Evolutionary conservation across 2,888 invertebrate species (phyloP).

Genomic region (Ametastegia equiseti): DNA sequence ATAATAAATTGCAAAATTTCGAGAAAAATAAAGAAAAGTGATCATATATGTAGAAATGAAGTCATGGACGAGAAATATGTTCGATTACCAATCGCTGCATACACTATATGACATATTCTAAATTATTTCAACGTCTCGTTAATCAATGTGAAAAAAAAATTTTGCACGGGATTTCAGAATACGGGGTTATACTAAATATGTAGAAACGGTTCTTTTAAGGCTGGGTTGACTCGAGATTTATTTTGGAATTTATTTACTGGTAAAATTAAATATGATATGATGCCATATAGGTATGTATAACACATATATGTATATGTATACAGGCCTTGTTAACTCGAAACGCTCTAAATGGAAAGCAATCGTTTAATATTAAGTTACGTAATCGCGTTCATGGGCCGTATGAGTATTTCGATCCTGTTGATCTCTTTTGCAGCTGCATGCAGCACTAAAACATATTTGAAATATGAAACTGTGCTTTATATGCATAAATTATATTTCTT

Average conservation of each 20-base stretch:
- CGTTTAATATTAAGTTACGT: conserved; percentile 9
- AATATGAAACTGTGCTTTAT: neutral
- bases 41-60: neutral
- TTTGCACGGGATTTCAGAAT: neutral
- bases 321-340: neutral
- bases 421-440: neutral
- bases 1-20: too few relatives aligned
- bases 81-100: neutral
- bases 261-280: neutral
- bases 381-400: neutral
- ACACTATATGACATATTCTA: neutral
- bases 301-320: too few relatives aligned
- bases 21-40: neutral
- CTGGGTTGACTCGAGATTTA: too few relatives aligned
- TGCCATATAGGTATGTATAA: too few relatives aligned
- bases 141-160: neutral
- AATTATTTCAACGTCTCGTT: neutral
- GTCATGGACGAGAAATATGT: neutral
- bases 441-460: neutral
- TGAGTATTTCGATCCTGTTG: neutral
- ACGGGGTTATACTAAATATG: neutral
- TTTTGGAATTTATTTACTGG: neutral
- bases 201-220: too few relatives aligned
- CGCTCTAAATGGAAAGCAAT: conserved; percentile 13
- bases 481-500: neutral